phyloP scores from a whole-genome alignment of 37 sponge, comb jelly and placozoan species.

The Tethya wilhelma region DNA sequence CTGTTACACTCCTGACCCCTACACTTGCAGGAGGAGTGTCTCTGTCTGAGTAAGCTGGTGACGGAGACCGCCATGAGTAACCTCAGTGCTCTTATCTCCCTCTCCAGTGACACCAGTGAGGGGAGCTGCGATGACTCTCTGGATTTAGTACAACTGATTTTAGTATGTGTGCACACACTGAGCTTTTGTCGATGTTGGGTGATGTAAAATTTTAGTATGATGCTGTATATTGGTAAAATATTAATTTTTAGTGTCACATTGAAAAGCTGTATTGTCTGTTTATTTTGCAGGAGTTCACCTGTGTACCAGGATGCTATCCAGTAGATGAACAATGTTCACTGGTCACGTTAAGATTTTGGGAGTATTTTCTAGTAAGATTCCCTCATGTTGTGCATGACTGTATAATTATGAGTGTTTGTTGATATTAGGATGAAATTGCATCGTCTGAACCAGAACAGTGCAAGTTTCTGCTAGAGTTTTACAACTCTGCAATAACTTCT shows the following conservation, averaged over 20 bases:
- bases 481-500: constrained; percentile 25
- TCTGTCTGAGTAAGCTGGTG: constrained; percentile 27
- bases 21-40: constrained; percentile 30
- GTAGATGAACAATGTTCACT: constrained; percentile 71
- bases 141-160: constrained; percentile 18
- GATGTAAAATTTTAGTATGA: background rate
- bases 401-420: background rate
- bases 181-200: too few species aligned
- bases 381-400: background rate
- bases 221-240: background rate
- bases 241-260: background rate
- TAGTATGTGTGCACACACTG: constrained; percentile 21
- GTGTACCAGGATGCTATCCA: constrained; percentile 64
- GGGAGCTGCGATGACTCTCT: constrained; percentile 15
- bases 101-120: background rate
- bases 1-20: background rate
- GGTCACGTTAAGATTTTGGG: constrained; percentile 64
- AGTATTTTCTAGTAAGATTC: constrained; percentile 50
- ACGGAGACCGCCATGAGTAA: constrained; percentile 1
- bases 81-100: background rate
- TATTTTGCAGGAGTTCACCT: constrained; percentile 52
- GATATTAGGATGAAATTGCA: constrained; percentile 61
- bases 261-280: background rate
- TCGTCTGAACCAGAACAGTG: constrained; percentile 25
- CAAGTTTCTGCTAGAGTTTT: constrained; percentile 48